Evolutionary conservation across 2,888 invertebrate genomes (phyloP).

Genomic region (Parasteatoda lunata): DNA sequence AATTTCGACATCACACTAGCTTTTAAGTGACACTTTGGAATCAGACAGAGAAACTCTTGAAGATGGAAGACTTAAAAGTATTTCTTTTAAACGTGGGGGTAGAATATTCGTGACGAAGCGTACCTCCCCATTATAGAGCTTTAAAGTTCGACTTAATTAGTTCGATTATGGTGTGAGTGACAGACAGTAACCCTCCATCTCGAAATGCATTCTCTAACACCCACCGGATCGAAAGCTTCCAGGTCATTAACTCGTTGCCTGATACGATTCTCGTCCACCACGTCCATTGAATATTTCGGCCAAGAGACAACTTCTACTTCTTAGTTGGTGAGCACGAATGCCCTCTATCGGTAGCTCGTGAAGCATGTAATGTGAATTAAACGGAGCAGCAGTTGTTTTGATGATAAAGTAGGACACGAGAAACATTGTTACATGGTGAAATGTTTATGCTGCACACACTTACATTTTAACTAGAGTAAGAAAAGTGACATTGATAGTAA

Average conservation of each 20-base stretch:
- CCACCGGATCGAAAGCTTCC: constrained; percentile 42
- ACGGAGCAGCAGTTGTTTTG: constrained; percentile 49
- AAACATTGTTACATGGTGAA: neutral
- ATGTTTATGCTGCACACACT: constrained; percentile 15
- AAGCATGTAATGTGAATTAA: constrained; percentile 42
- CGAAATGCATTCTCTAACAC: constrained; percentile 27
- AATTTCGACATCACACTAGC: constrained; percentile 8
- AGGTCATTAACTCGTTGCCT: constrained; percentile 56
- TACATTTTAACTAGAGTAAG: constrained; percentile 6
- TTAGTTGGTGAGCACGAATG: constrained; percentile 35
- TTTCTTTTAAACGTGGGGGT: neutral
- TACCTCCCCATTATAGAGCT: constrained; percentile 5
- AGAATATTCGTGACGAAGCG: constrained; percentile 18
- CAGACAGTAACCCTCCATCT: constrained; percentile 52
- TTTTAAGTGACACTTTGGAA: constrained; percentile 32
- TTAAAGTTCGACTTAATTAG: constrained; percentile 53
- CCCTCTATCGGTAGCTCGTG: constrained; percentile 27
- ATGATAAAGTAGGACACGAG: constrained; percentile 41
- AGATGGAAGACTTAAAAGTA: neutral
- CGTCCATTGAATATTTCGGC: constrained; percentile 48
- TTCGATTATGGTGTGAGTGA: constrained; percentile 59
- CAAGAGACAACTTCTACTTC: constrained; percentile 39
- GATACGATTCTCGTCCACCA: constrained; percentile 52
- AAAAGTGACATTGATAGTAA: constrained; percentile 5
- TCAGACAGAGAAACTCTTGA: constrained; percentile 28